phyloP scores from a whole-genome alignment of 1,140 invertebrate species.

The Drosophila insularis region DNA sequence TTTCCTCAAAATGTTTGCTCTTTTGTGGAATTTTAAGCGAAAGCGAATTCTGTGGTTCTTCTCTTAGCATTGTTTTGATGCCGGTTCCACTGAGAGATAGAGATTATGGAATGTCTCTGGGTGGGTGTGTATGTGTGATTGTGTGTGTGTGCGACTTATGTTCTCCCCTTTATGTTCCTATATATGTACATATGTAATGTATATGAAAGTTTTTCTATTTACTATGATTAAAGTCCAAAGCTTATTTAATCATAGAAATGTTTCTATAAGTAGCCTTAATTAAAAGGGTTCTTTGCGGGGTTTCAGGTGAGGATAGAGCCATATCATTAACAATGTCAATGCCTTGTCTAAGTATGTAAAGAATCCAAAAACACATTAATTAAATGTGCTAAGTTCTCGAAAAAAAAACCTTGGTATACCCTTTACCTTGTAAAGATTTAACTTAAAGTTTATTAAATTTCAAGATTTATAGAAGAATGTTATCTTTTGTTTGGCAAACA shows the following conservation, averaged over 20 bases:
- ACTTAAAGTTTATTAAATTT: too few relatives aligned
- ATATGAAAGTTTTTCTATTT: not conserved
- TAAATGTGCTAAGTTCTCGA: not conserved
- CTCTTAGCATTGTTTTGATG: constrained; percentile 19
- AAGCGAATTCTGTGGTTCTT: constrained; percentile 11
- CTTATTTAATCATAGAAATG: constrained; percentile 13
- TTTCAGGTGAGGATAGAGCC: not conserved
- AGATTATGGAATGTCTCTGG: not conserved
- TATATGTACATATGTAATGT: not conserved
- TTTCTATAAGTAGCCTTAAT: not conserved
- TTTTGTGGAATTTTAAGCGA: not conserved
- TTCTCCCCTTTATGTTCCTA: constrained; percentile 26
- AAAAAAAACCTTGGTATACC: not conserved
- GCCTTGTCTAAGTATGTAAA: not conserved
- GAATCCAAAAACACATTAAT: not conserved
- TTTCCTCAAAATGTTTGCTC: constrained; percentile 10
- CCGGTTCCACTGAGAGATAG: constrained; percentile 27
- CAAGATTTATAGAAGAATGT: too few relatives aligned
- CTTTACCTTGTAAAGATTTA: not conserved
- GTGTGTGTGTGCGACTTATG: not conserved
- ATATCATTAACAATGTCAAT: constrained; percentile 1
- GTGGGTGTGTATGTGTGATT: too few relatives aligned
- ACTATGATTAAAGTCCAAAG: constrained; percentile 35
- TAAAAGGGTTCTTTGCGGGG: not conserved
- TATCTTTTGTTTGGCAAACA: too few relatives aligned